phyloP scores from a whole-genome alignment of 92 coral and sea anemone species.

The Muricea muricata region DNA sequence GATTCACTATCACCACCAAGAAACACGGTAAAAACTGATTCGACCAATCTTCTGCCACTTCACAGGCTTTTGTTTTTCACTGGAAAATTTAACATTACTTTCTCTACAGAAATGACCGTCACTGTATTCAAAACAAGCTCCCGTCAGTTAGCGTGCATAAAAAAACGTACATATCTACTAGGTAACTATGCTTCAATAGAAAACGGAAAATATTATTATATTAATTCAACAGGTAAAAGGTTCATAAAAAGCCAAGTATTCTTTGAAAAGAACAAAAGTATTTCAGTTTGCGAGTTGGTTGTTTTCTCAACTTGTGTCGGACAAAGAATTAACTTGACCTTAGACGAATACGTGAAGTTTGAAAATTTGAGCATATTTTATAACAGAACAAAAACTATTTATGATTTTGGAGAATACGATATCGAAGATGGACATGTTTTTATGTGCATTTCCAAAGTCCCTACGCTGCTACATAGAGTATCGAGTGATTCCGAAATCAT shows the following conservation, averaged over 20 bases:
- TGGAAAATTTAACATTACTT: not conserved
- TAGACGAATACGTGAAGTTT: not conserved
- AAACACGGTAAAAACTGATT: not conserved
- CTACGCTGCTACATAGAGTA: not conserved
- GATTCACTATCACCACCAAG: not conserved
- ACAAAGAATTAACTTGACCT: not conserved
- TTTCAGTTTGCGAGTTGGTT: not conserved
- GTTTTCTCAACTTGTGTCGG: conserved; percentile 1
- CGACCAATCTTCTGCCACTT: not conserved
- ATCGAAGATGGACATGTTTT: not conserved
- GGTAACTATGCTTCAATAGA: not conserved
- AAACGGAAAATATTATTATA: not conserved
- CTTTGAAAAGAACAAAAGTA: not conserved
- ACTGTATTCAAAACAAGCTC: not conserved
- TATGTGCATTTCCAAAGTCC: not conserved
- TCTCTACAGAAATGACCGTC: not conserved
- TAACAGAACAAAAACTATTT: not conserved
- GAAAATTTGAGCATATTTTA: not conserved
- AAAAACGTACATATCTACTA: not conserved
- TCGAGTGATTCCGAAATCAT: not conserved
- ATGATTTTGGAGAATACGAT: not conserved
- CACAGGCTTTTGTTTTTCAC: not conserved
- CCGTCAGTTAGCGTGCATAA: not conserved
- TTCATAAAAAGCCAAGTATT: not conserved
- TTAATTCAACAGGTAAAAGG: not conserved